Base-by-base conservation (phyloP, 2,113 vertebrate genomes). In the Columba livia region DNA sequence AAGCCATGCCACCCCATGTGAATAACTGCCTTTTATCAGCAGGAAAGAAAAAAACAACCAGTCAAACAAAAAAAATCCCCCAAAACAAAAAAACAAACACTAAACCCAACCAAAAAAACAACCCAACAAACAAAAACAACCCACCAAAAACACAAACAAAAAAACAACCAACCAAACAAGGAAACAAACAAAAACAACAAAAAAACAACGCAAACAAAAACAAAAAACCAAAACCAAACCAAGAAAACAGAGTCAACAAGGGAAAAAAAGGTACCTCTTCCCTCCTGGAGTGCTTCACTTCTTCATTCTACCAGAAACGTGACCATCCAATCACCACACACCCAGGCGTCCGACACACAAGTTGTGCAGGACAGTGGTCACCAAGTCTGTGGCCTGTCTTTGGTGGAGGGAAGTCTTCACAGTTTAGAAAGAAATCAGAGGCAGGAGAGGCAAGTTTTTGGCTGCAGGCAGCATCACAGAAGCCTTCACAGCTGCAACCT, bases 361-460 rank as follows among this genome's bases (percentile, higher is more conserved):
- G 28, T 5, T 20, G 10, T 5, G 4, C 25, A 73, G 21, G 44
- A 12, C 11, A 38, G 3, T 2, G 2, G 5, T 19, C 28, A 21
- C 8, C 18, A 57, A 34, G 12, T 24, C 38, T 34, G 38, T 38
- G 56, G 6, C 32, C 6, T 50, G 40, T 32, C 5, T 28, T 40
- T 47, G 12, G 12, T 21, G 7, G 31, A 40, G 12, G 20, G 17
- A 75, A 60, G 40, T 13, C 28, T 74, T 66, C 26, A 28, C 5
- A 23, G 23, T 3, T 26, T 66, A 11, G 44, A 90, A 47, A 87
- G 15, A 44, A 79, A 71, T 23, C 34, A 80, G 25, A 66, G 36
- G 12, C 20, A 71, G 58, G 13, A 75, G 23, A 69, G 6, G 26
- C 15, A 60, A 53, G 36, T 36, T 47, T 53, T n/a, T 15, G 18